These are phyloP conservation scores for Periophthalmus modestus DNA, from an alignment of 2,113 vertebrate genomes.

Conservation along the genomic window DNA sequence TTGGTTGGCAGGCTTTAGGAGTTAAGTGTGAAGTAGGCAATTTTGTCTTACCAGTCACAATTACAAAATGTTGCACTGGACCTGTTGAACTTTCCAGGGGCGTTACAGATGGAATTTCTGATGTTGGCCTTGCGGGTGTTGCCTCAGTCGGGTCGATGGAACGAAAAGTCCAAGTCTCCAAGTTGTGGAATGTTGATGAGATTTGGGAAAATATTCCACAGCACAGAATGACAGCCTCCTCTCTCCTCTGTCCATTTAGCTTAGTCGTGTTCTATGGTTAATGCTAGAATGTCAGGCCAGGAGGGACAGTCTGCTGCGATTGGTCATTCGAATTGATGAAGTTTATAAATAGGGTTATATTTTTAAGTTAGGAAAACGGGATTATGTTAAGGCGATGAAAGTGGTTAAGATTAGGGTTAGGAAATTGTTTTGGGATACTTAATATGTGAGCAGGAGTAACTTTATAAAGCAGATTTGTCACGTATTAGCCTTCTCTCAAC, in stretches of 20 bases:
- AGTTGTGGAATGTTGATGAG: constrained; percentile 22
- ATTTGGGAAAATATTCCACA: not conserved
- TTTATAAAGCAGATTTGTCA: no score
- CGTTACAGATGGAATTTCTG: constrained; percentile 44
- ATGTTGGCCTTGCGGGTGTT: constrained; percentile 25
- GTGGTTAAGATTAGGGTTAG: no score
- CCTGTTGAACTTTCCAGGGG: constrained; percentile 19
- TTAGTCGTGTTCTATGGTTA: not conserved
- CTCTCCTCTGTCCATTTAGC: not conserved
- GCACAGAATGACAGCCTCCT: not conserved
- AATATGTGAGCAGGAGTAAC: no score
- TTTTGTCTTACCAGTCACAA: not conserved
- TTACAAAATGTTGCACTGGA: not conserved
- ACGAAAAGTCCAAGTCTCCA: constrained; percentile 25
- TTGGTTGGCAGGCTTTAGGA: no score
- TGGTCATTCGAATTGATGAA: no score
- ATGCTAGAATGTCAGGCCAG: no score
- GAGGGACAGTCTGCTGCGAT: no score
- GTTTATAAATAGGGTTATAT: no score
- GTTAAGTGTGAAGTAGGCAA: not conserved
- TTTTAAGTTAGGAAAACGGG: no score
- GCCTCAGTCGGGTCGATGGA: constrained; percentile 21
- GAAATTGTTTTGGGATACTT: no score
- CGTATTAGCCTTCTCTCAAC: no score
- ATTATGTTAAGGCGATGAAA: no score